Base-by-base conservation (phyloP, 2,888 invertebrate species). In the Sipha maydis region DNA sequence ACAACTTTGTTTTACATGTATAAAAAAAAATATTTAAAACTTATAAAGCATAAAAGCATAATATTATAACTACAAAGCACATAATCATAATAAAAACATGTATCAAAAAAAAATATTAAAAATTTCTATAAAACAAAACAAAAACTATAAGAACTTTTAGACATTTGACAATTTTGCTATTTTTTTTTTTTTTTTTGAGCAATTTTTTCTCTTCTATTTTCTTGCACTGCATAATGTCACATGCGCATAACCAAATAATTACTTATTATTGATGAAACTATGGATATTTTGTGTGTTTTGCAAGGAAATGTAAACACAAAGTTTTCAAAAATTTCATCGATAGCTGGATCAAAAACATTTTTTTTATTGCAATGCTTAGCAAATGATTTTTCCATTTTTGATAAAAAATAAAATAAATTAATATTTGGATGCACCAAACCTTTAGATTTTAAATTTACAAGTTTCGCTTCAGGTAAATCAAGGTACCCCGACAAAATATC, bases 131-230 rank as follows among this genome's bases (percentile, higher is more conserved):
- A 21, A 61, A n/a, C n/a, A n/a, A n/a, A n/a, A n/a, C n/a, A n/a
- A n/a, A n/a, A n/a, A n/a, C n/a, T n/a, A n/a, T n/a, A n/a, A n/a
- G n/a, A n/a, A n/a, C n/a, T n/a, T n/a, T 21, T 78, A 78, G 3
- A 78, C 31, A 56, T 78, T 25, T 17, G 31, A 78, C 31, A 78
- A 54, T 56, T 78, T 78, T 5, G 78, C 56, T 38, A 78, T 19
- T 78, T 78, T 56, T 25, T 78, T 78, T 78, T 78, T 78, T 3
- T 78, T 61, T 78, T 78, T n/a, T n/a, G 31, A 21, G 78, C 21
- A 31, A 56, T 3, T 25, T 56, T 78, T 78, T 78, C 21, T 78
- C 31, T 78, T 21, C 56, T 78, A 78, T 78, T 78, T 41, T 31
- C 56, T 78, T 78, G 31, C 38, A 78, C 19, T 4, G 56, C 31